phyloP scores from a whole-genome alignment of 2,888 invertebrate genomes.

The Hirtodrosophila confusa region DNA sequence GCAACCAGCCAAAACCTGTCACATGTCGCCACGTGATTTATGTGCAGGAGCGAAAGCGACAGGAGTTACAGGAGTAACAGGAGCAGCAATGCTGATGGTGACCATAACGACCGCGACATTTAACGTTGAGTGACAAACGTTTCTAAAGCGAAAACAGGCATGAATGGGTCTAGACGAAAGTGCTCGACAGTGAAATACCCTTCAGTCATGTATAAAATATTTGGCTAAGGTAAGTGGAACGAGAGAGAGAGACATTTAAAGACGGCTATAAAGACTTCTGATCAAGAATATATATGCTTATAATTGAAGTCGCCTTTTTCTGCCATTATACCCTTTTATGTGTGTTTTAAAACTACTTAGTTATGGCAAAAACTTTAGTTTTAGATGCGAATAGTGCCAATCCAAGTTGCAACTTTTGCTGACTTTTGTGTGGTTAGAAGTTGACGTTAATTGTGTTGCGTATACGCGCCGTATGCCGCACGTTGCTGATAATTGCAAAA shows the following conservation, averaged over 20 bases:
- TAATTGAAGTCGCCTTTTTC: too few relatives aligned
- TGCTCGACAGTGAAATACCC: conserved; percentile 1
- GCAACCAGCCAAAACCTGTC: conserved; percentile 67
- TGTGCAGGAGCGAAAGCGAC: conserved; percentile 30
- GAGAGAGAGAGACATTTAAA: too few relatives aligned
- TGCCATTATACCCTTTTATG: too few relatives aligned
- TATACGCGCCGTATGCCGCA: conserved; percentile 28
- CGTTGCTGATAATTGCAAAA: background rate
- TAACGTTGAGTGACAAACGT: conserved; percentile 43
- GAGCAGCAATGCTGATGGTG: conserved; percentile 18
- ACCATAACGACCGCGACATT: conserved; percentile 41
- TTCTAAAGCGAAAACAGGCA: conserved; percentile 19
- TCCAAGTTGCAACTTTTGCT: conserved; percentile 3
- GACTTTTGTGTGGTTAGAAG: background rate
- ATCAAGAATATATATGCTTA: too few relatives aligned
- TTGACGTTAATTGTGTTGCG: conserved; percentile 33
- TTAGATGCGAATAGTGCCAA: background rate
- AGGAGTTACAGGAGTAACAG: conserved; percentile 22
- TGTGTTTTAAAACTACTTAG: background rate
- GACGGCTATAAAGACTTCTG: too few relatives aligned
- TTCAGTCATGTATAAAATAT: background rate
- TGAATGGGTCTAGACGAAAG: background rate
- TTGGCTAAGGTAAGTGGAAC: too few relatives aligned
- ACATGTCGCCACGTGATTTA: conserved; percentile 67
- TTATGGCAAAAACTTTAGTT: background rate